phyloP scores from a whole-genome alignment of 2,797 vertebrate species.

The Astyanax mexicanus region DNA sequence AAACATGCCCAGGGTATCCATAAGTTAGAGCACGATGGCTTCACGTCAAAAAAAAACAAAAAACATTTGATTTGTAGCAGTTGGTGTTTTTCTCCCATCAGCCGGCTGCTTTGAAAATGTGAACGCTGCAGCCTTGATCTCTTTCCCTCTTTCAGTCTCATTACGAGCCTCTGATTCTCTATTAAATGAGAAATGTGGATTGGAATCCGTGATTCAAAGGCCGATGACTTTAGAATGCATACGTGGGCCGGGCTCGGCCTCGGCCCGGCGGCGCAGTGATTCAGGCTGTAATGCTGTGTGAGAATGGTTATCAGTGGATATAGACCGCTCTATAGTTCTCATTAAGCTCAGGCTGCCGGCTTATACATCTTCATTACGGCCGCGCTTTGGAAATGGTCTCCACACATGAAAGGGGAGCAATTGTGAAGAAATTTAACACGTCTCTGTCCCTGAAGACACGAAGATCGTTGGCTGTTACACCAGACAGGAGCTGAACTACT shows the following conservation, averaged over 20 bases:
- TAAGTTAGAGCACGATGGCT: too few species aligned
- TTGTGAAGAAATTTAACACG: not conserved
- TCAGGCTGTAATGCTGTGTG: not conserved
- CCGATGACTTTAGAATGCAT: not conserved
- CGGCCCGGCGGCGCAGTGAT: not conserved
- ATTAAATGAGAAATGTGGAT: not conserved
- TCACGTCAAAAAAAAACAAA: not conserved
- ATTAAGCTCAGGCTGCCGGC: not conserved
- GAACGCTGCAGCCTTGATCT: not conserved
- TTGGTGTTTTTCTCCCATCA: not conserved
- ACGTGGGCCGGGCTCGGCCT: not conserved
- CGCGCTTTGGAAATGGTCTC: constrained; percentile 40
- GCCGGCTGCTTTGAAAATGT: not conserved
- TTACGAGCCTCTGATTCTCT: not conserved
- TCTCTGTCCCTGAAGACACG: constrained; percentile 6
- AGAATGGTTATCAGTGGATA: constrained; percentile 12
- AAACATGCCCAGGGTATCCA: too few species aligned
- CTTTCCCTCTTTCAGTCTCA: not conserved
- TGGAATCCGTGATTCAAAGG: not conserved
- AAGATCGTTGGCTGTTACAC: constrained; percentile 5
- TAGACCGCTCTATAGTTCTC: not conserved
- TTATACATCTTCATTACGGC: constrained; percentile 47
- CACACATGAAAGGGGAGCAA: constrained; percentile 34
- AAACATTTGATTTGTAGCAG: too few species aligned
- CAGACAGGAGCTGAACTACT: not conserved